Percentiles rank a stretch among this genome's conserved stretches.
Evolutionary conservation across 2,888 invertebrate species (phyloP).

Genomic region (Lithodes maja): DNA sequence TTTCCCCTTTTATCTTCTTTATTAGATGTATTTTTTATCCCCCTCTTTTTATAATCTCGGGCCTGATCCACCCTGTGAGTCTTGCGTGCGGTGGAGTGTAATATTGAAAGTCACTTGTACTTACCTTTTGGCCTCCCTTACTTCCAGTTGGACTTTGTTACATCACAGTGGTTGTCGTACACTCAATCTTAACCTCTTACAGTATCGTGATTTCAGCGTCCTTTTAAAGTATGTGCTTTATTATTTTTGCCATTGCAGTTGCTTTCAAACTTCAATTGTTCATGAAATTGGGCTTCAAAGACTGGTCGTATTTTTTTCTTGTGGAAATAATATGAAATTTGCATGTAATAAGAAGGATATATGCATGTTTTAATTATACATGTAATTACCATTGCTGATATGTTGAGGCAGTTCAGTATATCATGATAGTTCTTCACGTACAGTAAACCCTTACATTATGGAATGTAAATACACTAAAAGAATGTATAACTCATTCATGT

Average conservation of each 20-base stretch:
- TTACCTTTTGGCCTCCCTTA: constrained; percentile 34
- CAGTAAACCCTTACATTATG: neutral
- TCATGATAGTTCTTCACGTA: neutral
- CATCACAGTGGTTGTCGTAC: constrained; percentile 56
- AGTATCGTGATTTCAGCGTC: constrained; percentile 6
- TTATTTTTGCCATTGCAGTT: constrained; percentile 3
- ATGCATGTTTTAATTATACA: neutral
- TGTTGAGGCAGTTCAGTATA: neutral
- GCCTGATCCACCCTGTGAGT: neutral
- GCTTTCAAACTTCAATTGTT: neutral
- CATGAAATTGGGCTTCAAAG: constrained; percentile 7
- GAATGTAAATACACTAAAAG: neutral
- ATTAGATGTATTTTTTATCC: constrained; percentile 25
- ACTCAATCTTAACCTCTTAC: constrained; percentile 17
- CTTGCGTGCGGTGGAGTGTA: constrained; percentile 12
- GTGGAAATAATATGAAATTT: constrained; percentile 9
- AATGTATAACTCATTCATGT: neutral
- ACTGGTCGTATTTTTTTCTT: neutral
- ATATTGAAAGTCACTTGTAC: constrained; percentile 37
- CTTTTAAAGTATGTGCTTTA: constrained; percentile 13
- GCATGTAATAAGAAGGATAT: neutral
- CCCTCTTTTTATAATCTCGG: neutral
- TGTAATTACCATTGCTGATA: constrained; percentile 4
- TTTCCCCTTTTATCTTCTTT: neutral
- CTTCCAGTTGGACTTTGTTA: constrained; percentile 48